Evolutionary conservation across 1,140 invertebrate genomes (phyloP), one percentile per base, ranked within the genome.

Genomic region (Sitophilus oryzae): DNA sequence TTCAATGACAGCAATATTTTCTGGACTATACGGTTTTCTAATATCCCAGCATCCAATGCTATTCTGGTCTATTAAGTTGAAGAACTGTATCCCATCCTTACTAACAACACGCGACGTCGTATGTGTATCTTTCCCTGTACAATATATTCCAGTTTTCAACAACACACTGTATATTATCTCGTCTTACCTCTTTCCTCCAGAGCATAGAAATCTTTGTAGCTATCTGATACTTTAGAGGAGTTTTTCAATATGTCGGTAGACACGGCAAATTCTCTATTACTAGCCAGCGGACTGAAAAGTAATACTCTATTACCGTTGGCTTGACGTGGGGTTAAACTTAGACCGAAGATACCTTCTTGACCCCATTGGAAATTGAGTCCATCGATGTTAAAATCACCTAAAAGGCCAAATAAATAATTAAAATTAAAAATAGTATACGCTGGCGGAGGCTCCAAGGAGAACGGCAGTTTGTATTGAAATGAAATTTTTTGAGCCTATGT

Each of bases 31-130:
- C 0, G 83, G 80, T 42, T 81, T 71, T 3, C 71, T 70, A 0
- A 81, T 82, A 62, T 86, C 85, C 88, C 88, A 90, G 65, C 88
- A 91, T 9, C 87, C 88, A 0, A 91, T 77, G 1, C 83, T 83
- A 58, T 89, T 89, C 61, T 84, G 82, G 68, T 89, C 86, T 42
- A 91, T 80, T 37, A 89, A 72, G 69, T 82, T 88, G 66, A 82
- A 89, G 34, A 88, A 77, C 71, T 88, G 82, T 1, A 91, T 69
- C 10, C 86, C 86, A 25, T 80, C 71, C 6, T 84, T 81, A 59
- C 83, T 82, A 79, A 89, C 85, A 2, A 86, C 76, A 52, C 82
- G 79, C 0, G 86, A 64, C 0, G 88, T 89, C 0, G 82, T 82
- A 58, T 89, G 86, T 1, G 77, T 73, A 40, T 85, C 74, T 6